Conservation (phyloP, 1,140 invertebrate species). For the Papilio polytes region DNA sequence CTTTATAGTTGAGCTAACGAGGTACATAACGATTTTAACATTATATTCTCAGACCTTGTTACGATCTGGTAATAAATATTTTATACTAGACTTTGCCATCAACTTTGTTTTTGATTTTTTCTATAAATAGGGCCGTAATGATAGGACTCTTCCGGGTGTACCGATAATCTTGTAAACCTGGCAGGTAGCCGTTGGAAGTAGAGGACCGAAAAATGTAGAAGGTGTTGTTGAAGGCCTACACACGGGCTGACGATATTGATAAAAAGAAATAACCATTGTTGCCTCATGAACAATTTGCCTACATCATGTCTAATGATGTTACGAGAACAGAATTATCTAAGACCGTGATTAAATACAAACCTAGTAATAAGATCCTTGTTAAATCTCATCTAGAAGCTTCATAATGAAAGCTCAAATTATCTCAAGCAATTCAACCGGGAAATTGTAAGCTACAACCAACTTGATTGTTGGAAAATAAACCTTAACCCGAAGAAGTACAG, state of each 20-base stretch:
- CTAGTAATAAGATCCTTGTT: background rate
- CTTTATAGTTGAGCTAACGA: background rate
- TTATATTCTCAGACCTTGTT: background rate
- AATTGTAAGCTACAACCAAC: background rate
- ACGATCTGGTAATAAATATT: constrained; percentile 15
- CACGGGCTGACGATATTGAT: no score
- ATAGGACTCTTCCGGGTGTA: no score
- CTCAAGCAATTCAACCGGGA: background rate
- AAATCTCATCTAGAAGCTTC: background rate
- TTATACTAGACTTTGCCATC: background rate
- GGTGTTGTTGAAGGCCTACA: no score
- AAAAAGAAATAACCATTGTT: no score
- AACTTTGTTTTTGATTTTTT: background rate
- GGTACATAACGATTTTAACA: background rate
- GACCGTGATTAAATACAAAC: background rate
- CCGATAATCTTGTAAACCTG: no score
- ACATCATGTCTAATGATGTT: no score
- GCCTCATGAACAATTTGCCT: no score
- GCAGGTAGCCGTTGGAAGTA: no score
- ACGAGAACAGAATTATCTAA: no score
- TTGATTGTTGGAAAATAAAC: background rate
- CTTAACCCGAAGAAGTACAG: background rate
- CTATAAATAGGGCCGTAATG: background rate
- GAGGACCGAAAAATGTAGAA: no score
- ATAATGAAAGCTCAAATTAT: background rate